Evolutionary conservation across 2,797 vertebrate genomes (phyloP).

Genomic region (Lepus oiostolus): DNA sequence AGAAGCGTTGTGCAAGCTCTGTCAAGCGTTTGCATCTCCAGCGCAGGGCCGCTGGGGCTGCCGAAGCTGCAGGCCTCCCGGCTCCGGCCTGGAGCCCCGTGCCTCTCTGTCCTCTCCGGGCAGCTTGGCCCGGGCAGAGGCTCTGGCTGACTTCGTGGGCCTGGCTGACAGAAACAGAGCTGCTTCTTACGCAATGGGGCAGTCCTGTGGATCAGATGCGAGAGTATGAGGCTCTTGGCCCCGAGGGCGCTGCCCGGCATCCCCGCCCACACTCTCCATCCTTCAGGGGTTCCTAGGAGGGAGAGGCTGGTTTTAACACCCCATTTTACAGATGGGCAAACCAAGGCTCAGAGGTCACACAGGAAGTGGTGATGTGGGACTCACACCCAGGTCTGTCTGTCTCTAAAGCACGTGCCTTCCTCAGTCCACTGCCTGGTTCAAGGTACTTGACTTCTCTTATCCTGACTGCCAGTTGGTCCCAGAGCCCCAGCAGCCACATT

Average conservation of each 20-base stretch:
- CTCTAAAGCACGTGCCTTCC: not conserved
- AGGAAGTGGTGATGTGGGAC: not conserved
- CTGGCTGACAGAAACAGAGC: not conserved
- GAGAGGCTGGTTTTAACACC: not conserved
- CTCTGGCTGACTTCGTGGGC: not conserved
- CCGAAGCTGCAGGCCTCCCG: not conserved
- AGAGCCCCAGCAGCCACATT: not conserved
- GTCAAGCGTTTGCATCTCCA: not conserved
- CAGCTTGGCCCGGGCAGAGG: not conserved
- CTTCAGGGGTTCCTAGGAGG: too few species aligned
- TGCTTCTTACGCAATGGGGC: not conserved
- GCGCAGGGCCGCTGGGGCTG: not conserved
- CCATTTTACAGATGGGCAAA: constrained; percentile 27
- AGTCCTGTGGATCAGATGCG: not conserved
- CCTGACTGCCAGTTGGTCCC: not conserved
- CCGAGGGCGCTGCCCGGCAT: not conserved
- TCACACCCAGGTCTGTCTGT: not conserved
- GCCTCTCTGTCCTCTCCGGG: not conserved
- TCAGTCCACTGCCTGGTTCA: not conserved
- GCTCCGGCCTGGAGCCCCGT: not conserved
- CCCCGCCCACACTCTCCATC: too few species aligned
- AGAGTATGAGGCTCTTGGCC: not conserved
- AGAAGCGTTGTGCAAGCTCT: not conserved
- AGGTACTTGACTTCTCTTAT: not conserved
- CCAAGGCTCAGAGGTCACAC: not conserved